phyloP scores from a whole-genome alignment of 2,797 vertebrate species.

The Dermochelys coriacea region DNA sequence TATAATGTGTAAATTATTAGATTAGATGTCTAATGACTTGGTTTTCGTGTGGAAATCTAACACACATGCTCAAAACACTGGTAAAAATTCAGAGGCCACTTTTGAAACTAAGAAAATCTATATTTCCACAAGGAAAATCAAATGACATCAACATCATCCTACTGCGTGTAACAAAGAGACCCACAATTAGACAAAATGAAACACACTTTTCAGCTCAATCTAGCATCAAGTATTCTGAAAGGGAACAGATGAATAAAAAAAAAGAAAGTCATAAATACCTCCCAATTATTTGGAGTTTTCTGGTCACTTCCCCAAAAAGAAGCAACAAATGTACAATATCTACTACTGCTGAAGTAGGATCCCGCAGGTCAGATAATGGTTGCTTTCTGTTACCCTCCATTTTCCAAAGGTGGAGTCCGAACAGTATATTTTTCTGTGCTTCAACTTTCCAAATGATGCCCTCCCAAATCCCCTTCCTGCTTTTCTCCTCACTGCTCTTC shows the following conservation, averaged over 20 bases:
- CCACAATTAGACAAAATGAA: slow-evolving; percentile 66
- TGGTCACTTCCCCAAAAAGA: slow-evolving; percentile 46
- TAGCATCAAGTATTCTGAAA: slow-evolving; percentile 56
- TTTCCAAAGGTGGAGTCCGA: not conserved
- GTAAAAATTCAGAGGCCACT: slow-evolving; percentile 35
- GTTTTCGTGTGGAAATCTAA: not conserved
- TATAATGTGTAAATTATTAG: not conserved
- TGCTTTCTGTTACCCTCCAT: not conserved
- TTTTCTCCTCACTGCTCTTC: not conserved
- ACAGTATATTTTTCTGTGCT: not conserved
- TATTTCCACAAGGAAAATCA: slow-evolving; percentile 64
- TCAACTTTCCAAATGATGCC: slow-evolving; percentile 9
- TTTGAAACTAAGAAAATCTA: slow-evolving; percentile 46
- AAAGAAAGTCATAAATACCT: slow-evolving; percentile 71
- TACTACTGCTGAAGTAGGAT: slow-evolving; percentile 22
- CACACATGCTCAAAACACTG: not conserved
- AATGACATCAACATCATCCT: slow-evolving; percentile 60
- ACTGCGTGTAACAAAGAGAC: slow-evolving; percentile 60
- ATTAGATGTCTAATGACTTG: not conserved
- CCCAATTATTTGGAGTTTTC: slow-evolving; percentile 51
- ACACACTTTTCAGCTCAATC: slow-evolving; percentile 60
- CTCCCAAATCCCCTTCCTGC: not conserved
- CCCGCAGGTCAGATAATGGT: not conserved
- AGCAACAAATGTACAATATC: slow-evolving; percentile 22
- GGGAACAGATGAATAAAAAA: slow-evolving; percentile 60